phyloP scores from a whole-genome alignment of 2,888 invertebrate genomes.

The Nebria salina region DNA sequence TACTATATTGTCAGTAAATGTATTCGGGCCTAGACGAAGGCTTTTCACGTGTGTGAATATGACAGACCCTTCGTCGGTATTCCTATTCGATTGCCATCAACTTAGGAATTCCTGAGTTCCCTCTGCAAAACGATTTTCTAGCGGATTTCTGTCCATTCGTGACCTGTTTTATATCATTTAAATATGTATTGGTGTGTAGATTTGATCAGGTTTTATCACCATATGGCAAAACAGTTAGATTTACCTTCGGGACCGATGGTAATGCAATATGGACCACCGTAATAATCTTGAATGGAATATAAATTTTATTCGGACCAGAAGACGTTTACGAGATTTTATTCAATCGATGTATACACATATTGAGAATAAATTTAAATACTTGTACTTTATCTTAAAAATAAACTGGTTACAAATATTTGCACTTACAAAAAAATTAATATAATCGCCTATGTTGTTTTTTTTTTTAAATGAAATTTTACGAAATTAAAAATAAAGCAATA shows the following conservation, averaged over 20 bases:
- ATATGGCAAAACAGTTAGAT: conserved; percentile 2
- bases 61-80: conserved; percentile 28
- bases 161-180: conserved; percentile 39
- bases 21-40: conserved; percentile 19
- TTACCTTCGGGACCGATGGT: background rate
- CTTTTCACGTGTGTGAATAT: conserved; percentile 43
- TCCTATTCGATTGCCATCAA: conserved; percentile 7
- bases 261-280: background rate
- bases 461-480: too few relatives aligned
- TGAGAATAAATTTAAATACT: too few relatives aligned
- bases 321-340: background rate
- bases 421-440: too few relatives aligned
- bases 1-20: conserved; percentile 17
- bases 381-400: too few relatives aligned
- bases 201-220: conserved; percentile 11
- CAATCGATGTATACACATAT: background rate
- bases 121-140: background rate
- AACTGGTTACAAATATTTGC: too few relatives aligned
- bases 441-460: too few relatives aligned
- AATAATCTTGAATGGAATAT: background rate
- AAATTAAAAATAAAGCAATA: too few relatives aligned
- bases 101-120: background rate
- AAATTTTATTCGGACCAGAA: background rate
- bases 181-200: conserved; percentile 33
- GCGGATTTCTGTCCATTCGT: conserved; percentile 11